Conservation (phyloP, 1,140 invertebrate genomes). For the Drosophila tropicalis region DNA sequence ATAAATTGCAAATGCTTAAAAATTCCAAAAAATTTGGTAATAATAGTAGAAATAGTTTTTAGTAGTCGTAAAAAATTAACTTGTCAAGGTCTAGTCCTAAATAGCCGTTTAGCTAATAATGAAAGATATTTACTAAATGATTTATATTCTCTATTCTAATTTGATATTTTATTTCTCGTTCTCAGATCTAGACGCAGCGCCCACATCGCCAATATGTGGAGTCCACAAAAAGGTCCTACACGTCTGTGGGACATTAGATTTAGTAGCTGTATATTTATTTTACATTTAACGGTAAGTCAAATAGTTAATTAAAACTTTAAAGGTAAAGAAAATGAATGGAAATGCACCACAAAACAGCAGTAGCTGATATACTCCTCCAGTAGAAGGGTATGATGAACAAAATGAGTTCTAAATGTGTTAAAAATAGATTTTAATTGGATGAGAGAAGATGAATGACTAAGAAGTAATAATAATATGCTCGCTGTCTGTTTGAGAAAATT, state of each 20-base stretch:
- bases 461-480: neutral
- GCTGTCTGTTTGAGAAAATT: neutral
- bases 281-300: constrained; percentile 82
- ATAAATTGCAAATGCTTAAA: no score
- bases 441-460: neutral
- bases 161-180: constrained; percentile 4
- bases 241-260: constrained; percentile 83
- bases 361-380: no score
- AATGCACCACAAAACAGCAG: no score
- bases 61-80: no score
- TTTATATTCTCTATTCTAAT: neutral
- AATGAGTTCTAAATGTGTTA: neutral
- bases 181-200: constrained; percentile 59
- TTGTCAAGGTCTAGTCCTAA: no score
- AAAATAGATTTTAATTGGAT: constrained; percentile 15
- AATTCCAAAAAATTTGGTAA: no score
- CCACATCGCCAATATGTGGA: constrained; percentile 81
- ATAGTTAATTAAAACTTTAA: neutral
- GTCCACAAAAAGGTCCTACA: constrained; percentile 83
- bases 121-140: neutral
- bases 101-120: no score
- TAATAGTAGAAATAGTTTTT: no score
- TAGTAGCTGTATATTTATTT: constrained; percentile 82
- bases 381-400: neutral
- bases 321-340: no score